Conservation (phyloP, 1,140 invertebrate genomes). For the Zaprionus nigranus region DNA sequence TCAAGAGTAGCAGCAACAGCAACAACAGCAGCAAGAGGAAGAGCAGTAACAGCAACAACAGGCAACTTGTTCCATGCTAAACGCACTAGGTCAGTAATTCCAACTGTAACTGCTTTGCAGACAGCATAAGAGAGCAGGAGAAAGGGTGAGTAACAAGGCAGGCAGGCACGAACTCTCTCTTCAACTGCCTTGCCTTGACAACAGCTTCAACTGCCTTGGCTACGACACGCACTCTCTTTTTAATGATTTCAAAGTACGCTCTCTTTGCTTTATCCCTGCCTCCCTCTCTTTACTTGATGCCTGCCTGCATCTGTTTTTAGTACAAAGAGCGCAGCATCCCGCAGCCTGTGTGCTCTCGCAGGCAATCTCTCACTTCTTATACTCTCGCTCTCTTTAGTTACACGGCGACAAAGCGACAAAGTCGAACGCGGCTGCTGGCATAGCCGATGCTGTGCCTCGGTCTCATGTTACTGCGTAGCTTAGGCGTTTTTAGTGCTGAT, state of each 20-base stretch:
- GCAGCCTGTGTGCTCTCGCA: conserved; percentile 8
- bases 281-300: not conserved
- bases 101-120: conserved; percentile 27
- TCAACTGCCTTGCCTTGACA: not conserved
- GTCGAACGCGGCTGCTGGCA: conserved; percentile 33
- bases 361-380: conserved; percentile 16
- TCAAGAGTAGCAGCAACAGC: conserved; percentile 3
- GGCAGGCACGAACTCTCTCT: conserved; percentile 4
- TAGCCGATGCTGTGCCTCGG: conserved; percentile 25
- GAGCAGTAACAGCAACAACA: conserved; percentile 4
- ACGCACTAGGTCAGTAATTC: conserved; percentile 76
- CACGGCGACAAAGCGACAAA: conserved; percentile 57
- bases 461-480: conserved; percentile 67
- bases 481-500: conserved; percentile 77
- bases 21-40: not conserved
- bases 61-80: conserved; percentile 47
- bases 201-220: no score
- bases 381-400: conserved; percentile 8
- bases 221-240: no score
- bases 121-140: not conserved
- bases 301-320: conserved; percentile 34
- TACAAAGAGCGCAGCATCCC: conserved; percentile 66
- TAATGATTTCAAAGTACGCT: no score
- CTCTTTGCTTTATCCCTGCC: no score
- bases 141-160: not conserved